phyloP scores from a whole-genome alignment of 2,888 invertebrate genomes.

The Xestoiulus laeticollis region DNA sequence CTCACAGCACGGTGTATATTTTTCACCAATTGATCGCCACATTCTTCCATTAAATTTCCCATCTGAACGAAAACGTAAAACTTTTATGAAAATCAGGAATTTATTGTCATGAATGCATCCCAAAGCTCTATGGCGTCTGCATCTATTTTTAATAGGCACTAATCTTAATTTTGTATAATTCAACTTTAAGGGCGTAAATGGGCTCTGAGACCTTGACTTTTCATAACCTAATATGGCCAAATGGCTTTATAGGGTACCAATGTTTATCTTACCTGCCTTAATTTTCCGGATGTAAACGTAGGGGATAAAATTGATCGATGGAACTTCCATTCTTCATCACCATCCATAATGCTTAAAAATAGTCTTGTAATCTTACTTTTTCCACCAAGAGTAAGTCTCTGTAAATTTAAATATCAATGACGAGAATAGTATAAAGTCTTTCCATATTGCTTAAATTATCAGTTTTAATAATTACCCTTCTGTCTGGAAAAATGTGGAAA shows the following conservation, averaged over 20 bases:
- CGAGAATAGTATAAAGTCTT: background rate
- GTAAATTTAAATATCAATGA: too few species aligned
- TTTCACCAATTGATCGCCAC: conserved; percentile 55
- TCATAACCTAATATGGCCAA: too few species aligned
- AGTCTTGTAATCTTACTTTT: background rate
- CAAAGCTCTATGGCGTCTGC: too few species aligned
- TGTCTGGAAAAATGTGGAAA: conserved; percentile 38
- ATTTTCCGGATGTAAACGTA: conserved; percentile 53
- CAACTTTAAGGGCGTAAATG: too few species aligned
- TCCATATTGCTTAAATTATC: background rate
- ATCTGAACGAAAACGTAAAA: conserved; percentile 49
- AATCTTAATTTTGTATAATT: too few species aligned
- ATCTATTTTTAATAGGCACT: too few species aligned
- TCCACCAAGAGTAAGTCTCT: background rate
- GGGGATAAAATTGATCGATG: conserved; percentile 48
- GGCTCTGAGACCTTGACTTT: too few species aligned
- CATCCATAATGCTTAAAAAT: background rate
- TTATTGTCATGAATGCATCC: too few species aligned
- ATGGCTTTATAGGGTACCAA: background rate
- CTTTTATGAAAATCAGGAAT: too few species aligned
- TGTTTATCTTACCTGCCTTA: conserved; percentile 38
- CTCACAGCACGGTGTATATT: background rate
- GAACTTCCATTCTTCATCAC: conserved; percentile 51
- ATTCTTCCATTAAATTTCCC: conserved; percentile 56
- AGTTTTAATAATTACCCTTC: conserved; percentile 13